Evolutionary conservation across 2,797 vertebrate genomes (phyloP).

Genomic region (Coregonus ussuriensis): DNA sequence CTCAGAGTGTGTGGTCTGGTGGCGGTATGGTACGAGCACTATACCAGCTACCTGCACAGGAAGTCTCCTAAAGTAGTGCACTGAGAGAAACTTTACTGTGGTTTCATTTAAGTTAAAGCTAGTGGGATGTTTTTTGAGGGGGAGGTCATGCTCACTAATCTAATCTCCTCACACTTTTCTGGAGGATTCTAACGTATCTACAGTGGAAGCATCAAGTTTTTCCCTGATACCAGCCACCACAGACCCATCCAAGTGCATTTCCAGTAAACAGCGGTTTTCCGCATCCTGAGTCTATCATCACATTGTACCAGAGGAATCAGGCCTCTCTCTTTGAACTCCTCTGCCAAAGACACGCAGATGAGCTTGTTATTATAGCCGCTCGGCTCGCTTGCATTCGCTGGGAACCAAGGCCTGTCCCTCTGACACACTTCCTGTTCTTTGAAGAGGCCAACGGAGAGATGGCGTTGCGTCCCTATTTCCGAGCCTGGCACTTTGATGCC

Average conservation of each 20-base stretch:
- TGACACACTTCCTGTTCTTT: conserved; percentile 86
- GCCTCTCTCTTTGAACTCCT: conserved; percentile 71
- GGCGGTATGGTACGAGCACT: neutral
- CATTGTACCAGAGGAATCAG: conserved; percentile 69
- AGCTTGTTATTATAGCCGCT: conserved; percentile 78
- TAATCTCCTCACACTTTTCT: conserved; percentile 39
- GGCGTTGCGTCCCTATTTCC: conserved; percentile 74
- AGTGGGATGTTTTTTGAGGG: conserved; percentile 22
- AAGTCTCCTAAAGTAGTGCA: conserved; percentile 23
- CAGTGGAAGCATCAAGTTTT: conserved; percentile 31
- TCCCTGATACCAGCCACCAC: conserved; percentile 27
- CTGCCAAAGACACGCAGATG: conserved; percentile 76
- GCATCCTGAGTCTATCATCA: conserved; percentile 73
- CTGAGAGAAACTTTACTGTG: neutral
- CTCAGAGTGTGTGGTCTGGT: neutral
- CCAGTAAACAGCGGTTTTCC: conserved; percentile 67
- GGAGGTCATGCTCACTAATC: conserved; percentile 38
- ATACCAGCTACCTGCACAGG: conserved; percentile 8
- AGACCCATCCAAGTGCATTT: conserved; percentile 45
- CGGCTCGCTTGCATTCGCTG: conserved; percentile 67
- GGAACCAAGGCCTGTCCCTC: conserved; percentile 78
- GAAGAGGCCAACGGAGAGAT: conserved; percentile 80
- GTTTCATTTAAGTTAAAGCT: neutral
- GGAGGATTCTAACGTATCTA: conserved; percentile 24
- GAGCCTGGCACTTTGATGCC: conserved; percentile 75